Percentiles rank a stretch among this genome's conserved stretches.
phyloP scores from a whole-genome alignment of 2,888 invertebrate species.

The Flexamia atlantica region DNA sequence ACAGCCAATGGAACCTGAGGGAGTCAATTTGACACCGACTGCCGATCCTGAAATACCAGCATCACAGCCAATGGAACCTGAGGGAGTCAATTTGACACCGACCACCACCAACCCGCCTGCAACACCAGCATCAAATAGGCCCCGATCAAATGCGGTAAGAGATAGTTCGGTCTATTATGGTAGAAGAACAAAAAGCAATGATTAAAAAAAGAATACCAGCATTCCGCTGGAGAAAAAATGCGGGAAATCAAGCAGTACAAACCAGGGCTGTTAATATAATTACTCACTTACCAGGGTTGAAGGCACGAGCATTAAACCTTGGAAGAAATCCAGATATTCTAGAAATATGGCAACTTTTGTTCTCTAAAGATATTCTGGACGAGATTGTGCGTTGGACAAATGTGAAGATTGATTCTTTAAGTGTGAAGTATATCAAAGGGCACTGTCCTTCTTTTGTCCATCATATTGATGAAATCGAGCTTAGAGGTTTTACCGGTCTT shows the following conservation, averaged over 20 bases:
- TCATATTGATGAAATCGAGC: constrained; percentile 59
- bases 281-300: constrained; percentile 55
- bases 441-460: constrained; percentile 59
- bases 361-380: constrained; percentile 60
- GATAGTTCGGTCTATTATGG: constrained; percentile 54
- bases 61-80: constrained; percentile 2
- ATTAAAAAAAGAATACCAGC: constrained; percentile 52
- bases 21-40: constrained; percentile 39
- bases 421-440: constrained; percentile 28
- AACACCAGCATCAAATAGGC: constrained; percentile 41
- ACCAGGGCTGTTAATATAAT: constrained; percentile 52
- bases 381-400: constrained; percentile 61
- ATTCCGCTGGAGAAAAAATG: constrained; percentile 52
- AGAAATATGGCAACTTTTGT: constrained; percentile 58
- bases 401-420: constrained; percentile 47
- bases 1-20: background rate
- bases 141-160: constrained; percentile 25
- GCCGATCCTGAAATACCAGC: constrained; percentile 20
- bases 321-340: constrained; percentile 55
- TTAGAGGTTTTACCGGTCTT: constrained; percentile 59
- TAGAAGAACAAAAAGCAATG: constrained; percentile 56
- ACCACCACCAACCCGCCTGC: constrained; percentile 38
- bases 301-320: constrained; percentile 52
- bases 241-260: constrained; percentile 49
- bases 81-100: constrained; percentile 39